Evolutionary conservation across 2,113 vertebrate genomes (phyloP).

Genomic region (Neofelis nebulosa): DNA sequence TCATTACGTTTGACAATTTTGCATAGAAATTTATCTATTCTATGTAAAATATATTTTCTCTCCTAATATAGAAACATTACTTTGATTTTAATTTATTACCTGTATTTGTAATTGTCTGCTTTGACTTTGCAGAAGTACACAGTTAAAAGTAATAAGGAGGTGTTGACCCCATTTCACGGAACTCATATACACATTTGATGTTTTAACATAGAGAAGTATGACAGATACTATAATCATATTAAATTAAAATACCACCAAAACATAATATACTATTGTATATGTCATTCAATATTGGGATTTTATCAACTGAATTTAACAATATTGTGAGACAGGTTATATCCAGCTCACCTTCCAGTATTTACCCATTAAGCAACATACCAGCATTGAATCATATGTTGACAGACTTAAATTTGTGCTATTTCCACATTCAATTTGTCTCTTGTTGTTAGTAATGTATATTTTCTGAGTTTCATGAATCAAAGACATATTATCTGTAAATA

Average conservation of each 20-base stretch:
- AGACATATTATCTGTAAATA: slow-evolving; percentile 50
- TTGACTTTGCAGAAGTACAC: not conserved
- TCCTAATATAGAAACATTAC: not conserved
- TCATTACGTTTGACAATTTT: not conserved
- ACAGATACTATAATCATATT: not conserved
- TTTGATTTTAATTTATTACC: not conserved
- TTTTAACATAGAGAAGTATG: not conserved
- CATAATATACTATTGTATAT: not conserved
- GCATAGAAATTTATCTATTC: not conserved
- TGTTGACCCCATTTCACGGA: not conserved
- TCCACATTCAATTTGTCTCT: not conserved
- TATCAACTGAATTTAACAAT: not conserved
- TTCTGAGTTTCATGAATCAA: slow-evolving; percentile 67
- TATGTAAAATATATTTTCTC: not conserved
- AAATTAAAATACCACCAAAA: not conserved
- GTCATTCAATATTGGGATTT: not conserved
- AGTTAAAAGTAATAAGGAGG: not conserved
- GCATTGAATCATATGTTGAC: not conserved
- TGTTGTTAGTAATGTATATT: not conserved
- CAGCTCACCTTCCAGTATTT: not conserved
- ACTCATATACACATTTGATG: not conserved
- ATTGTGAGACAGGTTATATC: not conserved
- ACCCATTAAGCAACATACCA: not conserved
- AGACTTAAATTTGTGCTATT: not conserved
- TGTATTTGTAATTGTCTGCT: not conserved